phyloP scores from a whole-genome alignment of 2,113 vertebrate species.

The Serilophus lunatus region DNA sequence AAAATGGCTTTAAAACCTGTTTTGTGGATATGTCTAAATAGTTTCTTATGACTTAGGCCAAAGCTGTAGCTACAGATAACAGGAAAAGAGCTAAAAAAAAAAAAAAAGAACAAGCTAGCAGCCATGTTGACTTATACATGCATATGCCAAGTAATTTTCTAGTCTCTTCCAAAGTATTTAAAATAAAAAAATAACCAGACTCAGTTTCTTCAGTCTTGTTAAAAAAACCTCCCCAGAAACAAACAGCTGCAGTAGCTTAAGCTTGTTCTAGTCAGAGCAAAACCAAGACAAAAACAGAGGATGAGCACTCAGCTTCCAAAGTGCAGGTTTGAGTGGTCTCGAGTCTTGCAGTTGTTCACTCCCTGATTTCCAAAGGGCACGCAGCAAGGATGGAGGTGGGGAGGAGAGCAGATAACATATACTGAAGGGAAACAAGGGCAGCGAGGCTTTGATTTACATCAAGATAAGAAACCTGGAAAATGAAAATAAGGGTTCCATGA shows the following conservation, averaged over 20 bases:
- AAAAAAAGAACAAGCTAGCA: background rate
- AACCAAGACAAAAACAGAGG: background rate
- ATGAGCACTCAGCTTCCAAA: background rate
- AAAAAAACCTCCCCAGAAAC: background rate
- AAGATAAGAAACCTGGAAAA: background rate
- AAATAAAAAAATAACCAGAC: background rate
- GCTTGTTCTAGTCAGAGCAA: background rate
- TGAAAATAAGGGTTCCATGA: background rate
- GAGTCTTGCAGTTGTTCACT: background rate
- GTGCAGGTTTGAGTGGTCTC: background rate
- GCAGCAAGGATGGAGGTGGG: background rate
- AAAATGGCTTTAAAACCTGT: background rate
- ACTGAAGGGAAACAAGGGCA: background rate
- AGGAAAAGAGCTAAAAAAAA: too few relatives aligned
- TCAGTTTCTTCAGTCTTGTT: background rate
- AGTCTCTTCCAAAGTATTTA: background rate
- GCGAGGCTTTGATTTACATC: background rate
- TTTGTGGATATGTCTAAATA: background rate
- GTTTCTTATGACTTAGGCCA: background rate
- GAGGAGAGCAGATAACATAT: background rate
- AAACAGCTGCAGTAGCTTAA: background rate
- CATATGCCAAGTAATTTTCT: background rate
- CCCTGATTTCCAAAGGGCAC: background rate
- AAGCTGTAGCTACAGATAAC: background rate
- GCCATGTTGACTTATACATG: background rate